Conservation (phyloP, 2,797 vertebrate species). For the Chrysocyon brachyurus region DNA sequence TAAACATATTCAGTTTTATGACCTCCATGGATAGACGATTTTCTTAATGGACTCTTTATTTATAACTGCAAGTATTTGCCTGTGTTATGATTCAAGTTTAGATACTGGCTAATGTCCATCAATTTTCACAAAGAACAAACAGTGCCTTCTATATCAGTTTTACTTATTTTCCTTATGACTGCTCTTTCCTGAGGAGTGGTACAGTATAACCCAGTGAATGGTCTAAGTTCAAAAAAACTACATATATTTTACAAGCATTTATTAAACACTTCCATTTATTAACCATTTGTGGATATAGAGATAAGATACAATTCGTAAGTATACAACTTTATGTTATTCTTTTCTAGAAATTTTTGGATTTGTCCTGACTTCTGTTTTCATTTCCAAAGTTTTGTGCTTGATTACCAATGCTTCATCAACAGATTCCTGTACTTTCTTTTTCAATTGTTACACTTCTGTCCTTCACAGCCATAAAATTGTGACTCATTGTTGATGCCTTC, state of each 20-base stretch:
- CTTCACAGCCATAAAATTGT: slow-evolving; percentile 13
- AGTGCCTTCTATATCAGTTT: slow-evolving; percentile 69
- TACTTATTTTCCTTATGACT: slow-evolving; percentile 79
- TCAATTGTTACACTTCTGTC: background rate
- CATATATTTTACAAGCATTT: slow-evolving; percentile 68
- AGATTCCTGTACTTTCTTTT: background rate
- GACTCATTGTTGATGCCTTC: background rate
- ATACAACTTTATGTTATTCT: slow-evolving; percentile 38
- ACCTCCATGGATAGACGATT: background rate
- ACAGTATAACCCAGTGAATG: slow-evolving; percentile 62
- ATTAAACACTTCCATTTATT: slow-evolving; percentile 65
- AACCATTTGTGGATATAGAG: slow-evolving; percentile 60
- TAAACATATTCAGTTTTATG: slow-evolving; percentile 49
- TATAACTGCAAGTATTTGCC: slow-evolving; percentile 30
- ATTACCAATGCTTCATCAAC: background rate
- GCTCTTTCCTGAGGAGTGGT: slow-evolving; percentile 75
- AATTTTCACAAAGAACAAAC: slow-evolving; percentile 73
- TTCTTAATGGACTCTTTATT: slow-evolving; percentile 57
- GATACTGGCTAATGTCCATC: slow-evolving; percentile 51
- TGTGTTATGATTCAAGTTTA: slow-evolving; percentile 51
- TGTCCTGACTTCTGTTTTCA: slow-evolving; percentile 27
- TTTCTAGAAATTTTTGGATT: slow-evolving; percentile 55
- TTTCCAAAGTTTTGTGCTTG: slow-evolving; percentile 10
- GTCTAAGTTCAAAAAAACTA: slow-evolving; percentile 64
- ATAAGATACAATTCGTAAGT: slow-evolving; percentile 62